These are phyloP conservation scores for Cyprinodon tularosa DNA, from an alignment of 2,113 vertebrate genomes.

Conservation along the genomic window DNA sequence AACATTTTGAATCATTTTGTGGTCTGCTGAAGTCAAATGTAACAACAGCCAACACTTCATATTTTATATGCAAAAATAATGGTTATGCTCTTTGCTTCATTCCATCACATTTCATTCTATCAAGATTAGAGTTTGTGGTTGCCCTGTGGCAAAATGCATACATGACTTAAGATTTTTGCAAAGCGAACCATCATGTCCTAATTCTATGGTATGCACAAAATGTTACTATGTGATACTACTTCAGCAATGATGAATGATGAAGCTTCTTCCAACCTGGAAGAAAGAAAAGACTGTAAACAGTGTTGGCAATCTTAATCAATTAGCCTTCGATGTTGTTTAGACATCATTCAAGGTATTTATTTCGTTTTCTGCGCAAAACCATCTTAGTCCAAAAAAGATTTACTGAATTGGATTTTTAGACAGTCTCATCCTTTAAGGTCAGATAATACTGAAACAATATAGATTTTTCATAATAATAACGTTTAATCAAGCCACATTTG, in stretches of 20 bases:
- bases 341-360: neutral
- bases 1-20: too few species aligned
- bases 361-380: neutral
- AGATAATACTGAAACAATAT: neutral
- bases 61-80: neutral
- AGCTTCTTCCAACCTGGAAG: neutral
- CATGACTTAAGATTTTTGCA: neutral
- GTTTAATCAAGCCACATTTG: neutral
- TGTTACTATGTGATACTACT: neutral
- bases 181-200: too few species aligned
- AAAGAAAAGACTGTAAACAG: neutral
- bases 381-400: neutral
- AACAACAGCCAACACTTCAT: too few species aligned
- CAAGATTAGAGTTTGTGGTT: neutral
- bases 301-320: neutral
- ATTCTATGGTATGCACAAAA: too few species aligned
- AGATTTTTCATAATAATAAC: neutral
- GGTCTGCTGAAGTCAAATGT: too few species aligned
- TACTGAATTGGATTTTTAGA: neutral
- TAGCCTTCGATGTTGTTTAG: neutral
- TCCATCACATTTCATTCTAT: neutral
- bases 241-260: neutral
- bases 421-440: neutral
- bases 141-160: neutral
- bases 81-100: neutral